Percentiles rank a stretch among this genome's conserved stretches.
phyloP scores from a whole-genome alignment of 2,797 vertebrate species.

The Crenuchus spilurus region DNA sequence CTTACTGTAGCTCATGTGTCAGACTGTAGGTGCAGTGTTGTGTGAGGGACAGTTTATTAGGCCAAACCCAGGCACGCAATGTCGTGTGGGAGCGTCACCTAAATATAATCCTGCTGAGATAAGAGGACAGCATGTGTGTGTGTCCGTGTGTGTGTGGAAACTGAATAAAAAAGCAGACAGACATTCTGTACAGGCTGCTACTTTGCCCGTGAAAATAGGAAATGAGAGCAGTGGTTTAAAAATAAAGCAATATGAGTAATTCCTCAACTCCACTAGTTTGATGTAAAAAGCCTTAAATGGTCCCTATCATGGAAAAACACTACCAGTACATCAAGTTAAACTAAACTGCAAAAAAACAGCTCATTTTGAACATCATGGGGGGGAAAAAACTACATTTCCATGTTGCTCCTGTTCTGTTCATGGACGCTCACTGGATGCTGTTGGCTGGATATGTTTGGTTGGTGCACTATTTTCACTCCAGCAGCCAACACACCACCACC shows the following conservation, averaged over 20 bases:
- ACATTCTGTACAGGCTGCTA: neutral
- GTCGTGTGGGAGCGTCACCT: conserved; percentile 73
- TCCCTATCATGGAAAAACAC: no score
- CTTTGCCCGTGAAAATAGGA: neutral
- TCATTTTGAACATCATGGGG: no score
- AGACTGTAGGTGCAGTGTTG: conserved; percentile 65
- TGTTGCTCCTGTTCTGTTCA: no score
- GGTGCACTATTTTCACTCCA: no score
- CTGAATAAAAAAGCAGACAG: neutral
- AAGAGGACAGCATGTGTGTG: conserved; percentile 4
- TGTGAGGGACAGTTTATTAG: conserved; percentile 70
- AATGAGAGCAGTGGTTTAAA: neutral
- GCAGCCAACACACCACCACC: no score
- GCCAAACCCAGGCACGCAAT: conserved; percentile 76
- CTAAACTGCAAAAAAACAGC: no score
- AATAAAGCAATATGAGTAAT: conserved; percentile 5
- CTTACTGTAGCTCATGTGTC: conserved; percentile 24
- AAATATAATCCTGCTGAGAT: conserved; percentile 41
- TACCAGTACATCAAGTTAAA: no score
- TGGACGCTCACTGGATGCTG: no score
- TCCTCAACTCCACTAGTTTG: neutral
- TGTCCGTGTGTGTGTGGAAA: conserved; percentile 15
- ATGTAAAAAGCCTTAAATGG: no score
- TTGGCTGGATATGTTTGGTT: no score
- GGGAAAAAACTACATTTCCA: no score